A percentile compares a stretch with the other conserved stretches of the same genome.
phyloP scores from a whole-genome alignment of 2,113 vertebrate species.

The Bubo blakistoni region DNA sequence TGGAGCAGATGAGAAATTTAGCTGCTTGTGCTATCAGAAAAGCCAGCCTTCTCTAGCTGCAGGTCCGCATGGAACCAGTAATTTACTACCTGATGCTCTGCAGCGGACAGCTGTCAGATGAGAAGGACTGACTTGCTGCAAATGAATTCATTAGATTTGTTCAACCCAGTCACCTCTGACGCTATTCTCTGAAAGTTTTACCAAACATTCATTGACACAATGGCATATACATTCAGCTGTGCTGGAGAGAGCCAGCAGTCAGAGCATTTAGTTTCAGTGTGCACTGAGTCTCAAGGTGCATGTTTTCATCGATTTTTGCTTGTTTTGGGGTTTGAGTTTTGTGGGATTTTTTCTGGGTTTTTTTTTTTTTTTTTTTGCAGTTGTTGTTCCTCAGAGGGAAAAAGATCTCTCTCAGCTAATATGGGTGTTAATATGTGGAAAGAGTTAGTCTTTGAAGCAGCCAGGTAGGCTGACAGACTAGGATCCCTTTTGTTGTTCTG shows the following conservation, averaged over 20 bases:
- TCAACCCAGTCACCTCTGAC: not conserved
- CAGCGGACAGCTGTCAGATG: not conserved
- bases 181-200: not conserved
- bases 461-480: not conserved
- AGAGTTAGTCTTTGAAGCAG: not conserved
- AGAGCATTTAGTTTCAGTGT: not conserved
- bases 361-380: not conserved
- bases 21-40: not conserved
- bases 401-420: not conserved
- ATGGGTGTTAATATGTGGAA: not conserved
- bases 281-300: not conserved
- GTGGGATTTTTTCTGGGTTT: too few relatives aligned
- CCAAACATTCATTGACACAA: not conserved
- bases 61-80: not conserved
- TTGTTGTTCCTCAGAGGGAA: not conserved
- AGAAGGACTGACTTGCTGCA: not conserved
- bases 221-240: not conserved
- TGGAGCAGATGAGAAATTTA: not conserved
- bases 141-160: not conserved
- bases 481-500: not conserved
- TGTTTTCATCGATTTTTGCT: not conserved
- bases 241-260: not conserved
- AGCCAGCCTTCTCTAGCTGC: not conserved
- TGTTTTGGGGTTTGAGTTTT: not conserved
- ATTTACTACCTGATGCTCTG: not conserved